phyloP scores from a whole-genome alignment of 1,140 invertebrate genomes.

The Pogonomyrmex californicus region DNA sequence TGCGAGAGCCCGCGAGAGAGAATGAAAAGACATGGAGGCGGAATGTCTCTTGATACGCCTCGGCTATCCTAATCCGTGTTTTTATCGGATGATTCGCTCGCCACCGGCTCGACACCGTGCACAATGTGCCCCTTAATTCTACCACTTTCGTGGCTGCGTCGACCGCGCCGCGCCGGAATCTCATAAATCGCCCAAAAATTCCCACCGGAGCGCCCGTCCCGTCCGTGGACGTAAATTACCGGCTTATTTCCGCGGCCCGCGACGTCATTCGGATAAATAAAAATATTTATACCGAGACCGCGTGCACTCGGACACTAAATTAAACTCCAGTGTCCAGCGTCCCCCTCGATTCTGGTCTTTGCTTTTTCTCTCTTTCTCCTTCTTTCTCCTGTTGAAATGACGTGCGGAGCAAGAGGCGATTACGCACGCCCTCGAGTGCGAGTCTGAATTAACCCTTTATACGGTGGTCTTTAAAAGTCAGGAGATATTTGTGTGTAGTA shows the following conservation, averaged over 20 bases:
- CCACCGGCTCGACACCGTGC: conserved; percentile 52
- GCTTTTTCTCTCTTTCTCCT: not conserved
- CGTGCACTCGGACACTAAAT: conserved; percentile 83
- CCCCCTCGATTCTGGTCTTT: conserved; percentile 7
- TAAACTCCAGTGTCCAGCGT: conserved; percentile 73
- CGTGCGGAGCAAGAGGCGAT: conserved; percentile 12
- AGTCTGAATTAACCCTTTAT: conserved; percentile 46
- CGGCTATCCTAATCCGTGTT: conserved; percentile 74
- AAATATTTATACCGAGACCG: conserved; percentile 84
- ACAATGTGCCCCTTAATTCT: conserved; percentile 81
- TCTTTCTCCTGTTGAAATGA: conserved; percentile 27
- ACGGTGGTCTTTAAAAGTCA: conserved; percentile 35
- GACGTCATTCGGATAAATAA: conserved; percentile 79
- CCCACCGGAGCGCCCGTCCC: conserved; percentile 73
- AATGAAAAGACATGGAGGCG: not conserved
- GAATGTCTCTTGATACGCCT: not conserved
- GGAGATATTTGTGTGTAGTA: not conserved
- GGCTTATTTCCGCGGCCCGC: conserved; percentile 79
- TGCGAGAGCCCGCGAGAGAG: too few relatives aligned
- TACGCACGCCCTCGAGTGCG: conserved; percentile 37
- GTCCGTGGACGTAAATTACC: conserved; percentile 82
- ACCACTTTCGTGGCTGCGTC: conserved; percentile 70
- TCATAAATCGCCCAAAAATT: conserved; percentile 85
- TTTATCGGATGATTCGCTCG: conserved; percentile 75
- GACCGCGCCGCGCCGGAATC: conserved; percentile 63